A percentile compares a stretch with the other conserved stretches of the same genome.
Evolutionary conservation across 2,888 invertebrate species (phyloP).

Genomic region (Fabriciana adippe): DNA sequence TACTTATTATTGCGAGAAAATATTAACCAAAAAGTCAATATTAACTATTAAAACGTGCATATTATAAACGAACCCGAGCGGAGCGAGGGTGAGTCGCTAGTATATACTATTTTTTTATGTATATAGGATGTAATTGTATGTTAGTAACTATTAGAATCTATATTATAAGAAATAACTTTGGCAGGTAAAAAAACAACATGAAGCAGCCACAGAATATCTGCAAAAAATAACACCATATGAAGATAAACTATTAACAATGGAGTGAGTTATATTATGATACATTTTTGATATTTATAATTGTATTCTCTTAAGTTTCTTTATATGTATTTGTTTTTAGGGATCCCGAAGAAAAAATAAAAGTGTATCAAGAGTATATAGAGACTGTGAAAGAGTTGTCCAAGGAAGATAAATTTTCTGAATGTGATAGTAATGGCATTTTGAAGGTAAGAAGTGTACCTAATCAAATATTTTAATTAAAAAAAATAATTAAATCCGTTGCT

Average conservation of each 20-base stretch:
- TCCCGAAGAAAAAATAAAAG: constrained; percentile 60
- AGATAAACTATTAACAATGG: constrained; percentile 64
- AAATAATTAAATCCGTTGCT: too few species aligned
- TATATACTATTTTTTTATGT: too few species aligned
- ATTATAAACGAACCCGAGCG: too few species aligned
- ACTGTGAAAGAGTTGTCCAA: constrained; percentile 60
- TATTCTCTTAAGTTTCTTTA: constrained; percentile 7
- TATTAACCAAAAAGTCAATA: too few species aligned
- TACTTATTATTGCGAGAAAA: too few species aligned
- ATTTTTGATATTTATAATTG: constrained; percentile 2
- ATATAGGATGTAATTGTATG: background rate
- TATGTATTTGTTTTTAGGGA: constrained; percentile 51
- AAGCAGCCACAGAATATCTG: constrained; percentile 64
- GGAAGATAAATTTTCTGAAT: constrained; percentile 61
- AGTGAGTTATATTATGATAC: constrained; percentile 57
- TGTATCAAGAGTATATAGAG: constrained; percentile 71
- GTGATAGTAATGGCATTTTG: constrained; percentile 67
- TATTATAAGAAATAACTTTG: constrained; percentile 36
- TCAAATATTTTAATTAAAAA: too few species aligned
- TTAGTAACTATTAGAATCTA: background rate
- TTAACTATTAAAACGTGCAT: too few species aligned
- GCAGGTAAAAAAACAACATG: constrained; percentile 70
- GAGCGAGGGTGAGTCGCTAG: too few species aligned
- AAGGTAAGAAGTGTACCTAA: constrained; percentile 51
- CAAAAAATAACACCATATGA: constrained; percentile 70